Base-by-base conservation (phyloP, 2,797 vertebrate species). In the Pseudotriccus pelzelni region DNA sequence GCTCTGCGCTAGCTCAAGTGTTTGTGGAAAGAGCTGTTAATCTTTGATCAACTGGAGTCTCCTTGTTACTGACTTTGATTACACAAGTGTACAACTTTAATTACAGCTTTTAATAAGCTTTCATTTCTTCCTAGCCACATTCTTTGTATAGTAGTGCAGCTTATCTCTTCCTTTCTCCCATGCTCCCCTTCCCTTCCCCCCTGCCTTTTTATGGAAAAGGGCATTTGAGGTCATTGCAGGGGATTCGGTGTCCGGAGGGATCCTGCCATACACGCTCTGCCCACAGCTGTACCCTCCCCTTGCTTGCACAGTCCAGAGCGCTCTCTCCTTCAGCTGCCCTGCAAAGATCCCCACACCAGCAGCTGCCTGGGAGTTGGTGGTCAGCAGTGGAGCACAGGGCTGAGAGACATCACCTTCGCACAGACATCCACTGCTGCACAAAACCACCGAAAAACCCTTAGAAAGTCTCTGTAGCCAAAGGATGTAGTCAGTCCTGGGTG, bases 31-130 rank as follows among this genome's bases (percentile, higher is more conserved):
- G 92, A 97, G 93, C 84, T 70, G 77, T 78, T 97, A 95, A 95
- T 95, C 66, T 95, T 97, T 95, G 94, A 94, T 97, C 89, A 89
- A 0, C 96, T 94, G 97, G 84, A 86, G 92, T 94, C 94, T 96
- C 94, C 96, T 97, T 97, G 92, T 97, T 97, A 93, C 92, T 93
- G 96, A 95, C 95, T 97, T 97, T 96, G 97, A 97, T 98, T 97
- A 96, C 89, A 97, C 94, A 97, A 97, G 93, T 93, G 90, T 97
- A 86, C 85, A 75, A 36, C 83, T 97, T 97, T 97, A 96, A 97
- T 96, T 97, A 97, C 94, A 94, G 95, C 90, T 96, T 97, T 97
- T 97, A 97, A 97, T 97, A 90, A 95, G 93, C 90, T 96, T 96
- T 96, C 56, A 60, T 92, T 93, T 96, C 78, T 96, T 95, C 63